Base-by-base conservation (phyloP, 2,113 vertebrate species). In the Sander vitreus region DNA sequence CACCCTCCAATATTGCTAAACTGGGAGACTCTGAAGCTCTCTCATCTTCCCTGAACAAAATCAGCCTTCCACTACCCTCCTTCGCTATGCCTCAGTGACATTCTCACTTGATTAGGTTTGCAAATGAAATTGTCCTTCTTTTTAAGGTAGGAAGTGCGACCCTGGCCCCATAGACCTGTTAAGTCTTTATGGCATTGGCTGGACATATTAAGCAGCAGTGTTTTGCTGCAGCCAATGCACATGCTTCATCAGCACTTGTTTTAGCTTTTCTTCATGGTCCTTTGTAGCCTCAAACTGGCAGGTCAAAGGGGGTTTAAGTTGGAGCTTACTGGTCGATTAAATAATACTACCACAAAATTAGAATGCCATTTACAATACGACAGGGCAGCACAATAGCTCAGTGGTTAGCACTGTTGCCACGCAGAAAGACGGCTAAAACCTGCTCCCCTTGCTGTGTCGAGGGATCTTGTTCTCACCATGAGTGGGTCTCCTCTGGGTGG, bases 61-160 rank as follows among this genome's bases (percentile, higher is more conserved):
- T 81, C 27, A 88, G 71, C 79, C 63, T 64, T 66, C 63, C 55
- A 19, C 18, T 47, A 76, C 83, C 78, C 63, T 83, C 25, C 45
- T 82, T 74, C 36, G 69, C 75, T 72, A 25, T 76, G 64, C 73
- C 77, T 77, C 66, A 59, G 81, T 84, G 88, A 93, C 88, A 90
- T 91, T 89, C 89, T 92, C 64, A 82, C 88, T 82, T 89, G 85
- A 91, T 93, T 92, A 91, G 87, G 76, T 63, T 93, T 93, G 87
- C 79, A 92, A 92, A 94, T 92, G 23, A 93, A 87, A 88, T 91
- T 91, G 86, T 88, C 84, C 90, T 85, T 78, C 66, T 86, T 89
- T 11, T 73, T 80, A 71, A 86, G 74, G 74, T 79, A 67, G 80
- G 68, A 87, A 84, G 82, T 2, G 14, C 9, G 78, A 91, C 92